Percentiles rank a stretch among this genome's conserved stretches.
Conservation (phyloP, 2,797 vertebrate genomes). For the Ceyx erithaca region DNA sequence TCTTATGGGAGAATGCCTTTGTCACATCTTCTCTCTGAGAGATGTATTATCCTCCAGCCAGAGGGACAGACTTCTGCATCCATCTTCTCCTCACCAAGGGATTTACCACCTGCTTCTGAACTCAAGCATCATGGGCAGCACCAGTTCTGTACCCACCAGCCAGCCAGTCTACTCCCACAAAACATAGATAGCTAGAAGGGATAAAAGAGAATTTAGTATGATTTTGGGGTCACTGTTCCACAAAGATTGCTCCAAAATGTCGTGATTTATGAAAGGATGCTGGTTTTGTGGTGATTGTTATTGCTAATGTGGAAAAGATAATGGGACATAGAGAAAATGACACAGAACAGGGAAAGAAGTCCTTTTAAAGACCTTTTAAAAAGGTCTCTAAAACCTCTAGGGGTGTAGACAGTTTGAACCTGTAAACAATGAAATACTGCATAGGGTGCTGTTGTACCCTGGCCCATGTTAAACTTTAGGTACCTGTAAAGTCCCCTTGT, state of each 20-base stretch:
- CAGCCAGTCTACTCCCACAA: not conserved
- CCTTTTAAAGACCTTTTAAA: not conserved
- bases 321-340: not conserved
- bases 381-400: not conserved
- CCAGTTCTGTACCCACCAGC: not conserved
- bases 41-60: not conserved
- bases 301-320: not conserved
- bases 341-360: not conserved
- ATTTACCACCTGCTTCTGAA: not conserved
- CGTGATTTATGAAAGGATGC: not conserved
- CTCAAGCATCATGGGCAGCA: not conserved
- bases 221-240: not conserved
- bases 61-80: not conserved
- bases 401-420: not conserved
- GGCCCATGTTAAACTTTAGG: not conserved
- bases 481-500: not conserved
- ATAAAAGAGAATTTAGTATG: not conserved
- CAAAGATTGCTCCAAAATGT: not conserved
- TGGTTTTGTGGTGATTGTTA: not conserved
- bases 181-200: not conserved
- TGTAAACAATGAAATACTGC: not conserved
- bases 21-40: not conserved
- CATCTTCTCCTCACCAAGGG: not conserved
- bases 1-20: not conserved
- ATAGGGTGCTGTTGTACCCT: not conserved